Base-by-base conservation (phyloP, 2,888 invertebrate species). In the Syritta pipiens region DNA sequence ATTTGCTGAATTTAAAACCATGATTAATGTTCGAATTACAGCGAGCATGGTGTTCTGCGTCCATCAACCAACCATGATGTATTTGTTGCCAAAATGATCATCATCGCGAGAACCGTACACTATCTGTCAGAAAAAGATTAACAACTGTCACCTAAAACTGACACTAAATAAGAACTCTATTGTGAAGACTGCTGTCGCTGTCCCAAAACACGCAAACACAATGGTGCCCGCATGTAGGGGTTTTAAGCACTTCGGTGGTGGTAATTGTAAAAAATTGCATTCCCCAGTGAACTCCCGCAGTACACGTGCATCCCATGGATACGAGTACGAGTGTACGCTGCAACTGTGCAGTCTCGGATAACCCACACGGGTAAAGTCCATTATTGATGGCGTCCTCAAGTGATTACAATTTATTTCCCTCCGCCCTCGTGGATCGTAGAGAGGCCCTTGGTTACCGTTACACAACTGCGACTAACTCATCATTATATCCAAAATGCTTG, bases 321-420 rank as follows among this genome's bases (percentile, higher is more conserved):
- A 9, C 40, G 28, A 17, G 26, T 3, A 28, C 28, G 28, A 28
- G 3, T 4, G 3, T n/a, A n/a, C n/a, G n/a, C 3, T 17, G 17
- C 17, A 14, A 14, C 12, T 22, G 35, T 42, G 12, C 19, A 12
- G 14, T 14, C 12, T 17, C n/a, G 26, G 35, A 35, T 53, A 46
- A 12, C 44, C 72, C 46, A 59, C 71, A 72, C 65, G 63, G 46
- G 53, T 65, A 57, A 72, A 72, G 77, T 59, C 77, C 72, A 32
- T 72, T 77, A 77, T 77, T 77, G 72, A 77, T 77, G 77, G 63
- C 77, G 53, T 77, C 72, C 77, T 77, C 77, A 77, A 77, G 77
- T 77, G 77, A 77, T 77, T 65, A 77, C 77, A 77, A 77, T 77
- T 71, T 77, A 77, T 77, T 53, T 65, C 53, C 32, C 32, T 44